Base-by-base conservation (phyloP, 1,140 invertebrate species). In the Matsumurasca onukii region DNA sequence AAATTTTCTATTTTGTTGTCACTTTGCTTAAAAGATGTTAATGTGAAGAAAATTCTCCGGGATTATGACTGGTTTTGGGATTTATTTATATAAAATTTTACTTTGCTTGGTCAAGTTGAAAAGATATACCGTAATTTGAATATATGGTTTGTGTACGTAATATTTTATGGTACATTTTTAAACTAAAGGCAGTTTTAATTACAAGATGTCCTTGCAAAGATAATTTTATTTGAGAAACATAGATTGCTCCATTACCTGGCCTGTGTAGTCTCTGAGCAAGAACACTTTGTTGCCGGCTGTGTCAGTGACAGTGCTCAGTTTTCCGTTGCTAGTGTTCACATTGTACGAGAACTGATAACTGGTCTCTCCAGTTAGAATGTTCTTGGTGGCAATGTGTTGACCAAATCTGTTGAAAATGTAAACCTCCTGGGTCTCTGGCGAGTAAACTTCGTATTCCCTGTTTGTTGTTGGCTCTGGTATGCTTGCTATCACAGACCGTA, bases 341-440 rank as follows among this genome's bases (percentile, higher is more conserved):
- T 95, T 98, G 79, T 98, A 98, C 0, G 93, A 91, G 76, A 98
- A 98, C 1, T 91, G 86, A 76, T 97, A 98, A 66, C 92, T 89
- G 0, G 89, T 93, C 78, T 95, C 92, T 0, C 93, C 92, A 0
- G 95, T 98, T 1, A 97, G 81, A 68, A 98, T 95, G 77, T 97
- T 97, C 70, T 90, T 91, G 0, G 96, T 98, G 31, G 90, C 88
- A 1, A 94, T 88, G 75, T 98, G 96, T 78, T 98, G 95, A 0
- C 96, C 97, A 76, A 97, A 97, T 73, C 94, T 84, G 76, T 98
- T 98, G 78, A 98, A 98, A 13, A 97, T 89, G 76, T 97, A 98
- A 55, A 95, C 90, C 80, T 98, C 95, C 78, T 98, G 94, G 0
- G 93, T 96, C 74, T 97, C 95, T 0, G 96, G 93, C 0, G 94